phyloP scores from a whole-genome alignment of 2,113 vertebrate species.

The Sula dactylatra region DNA sequence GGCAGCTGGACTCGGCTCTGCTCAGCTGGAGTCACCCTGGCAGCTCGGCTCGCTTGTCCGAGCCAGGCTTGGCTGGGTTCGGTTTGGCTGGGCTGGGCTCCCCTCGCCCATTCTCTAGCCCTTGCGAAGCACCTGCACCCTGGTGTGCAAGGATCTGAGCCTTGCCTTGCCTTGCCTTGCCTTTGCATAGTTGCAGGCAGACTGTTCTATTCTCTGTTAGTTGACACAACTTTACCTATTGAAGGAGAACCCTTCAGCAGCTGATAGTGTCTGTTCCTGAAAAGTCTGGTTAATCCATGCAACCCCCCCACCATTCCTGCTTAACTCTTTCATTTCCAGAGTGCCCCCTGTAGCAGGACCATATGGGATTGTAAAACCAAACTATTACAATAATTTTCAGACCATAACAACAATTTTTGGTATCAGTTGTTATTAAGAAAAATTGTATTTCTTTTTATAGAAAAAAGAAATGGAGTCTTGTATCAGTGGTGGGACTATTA shows the following conservation, averaged over 20 bases:
- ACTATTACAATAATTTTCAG: neutral
- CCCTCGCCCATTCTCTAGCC: neutral
- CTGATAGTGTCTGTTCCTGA: neutral
- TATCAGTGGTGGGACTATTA: neutral
- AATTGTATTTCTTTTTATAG: neutral
- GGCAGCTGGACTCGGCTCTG: neutral
- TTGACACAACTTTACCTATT: neutral
- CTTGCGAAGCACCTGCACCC: rapidly evolving
- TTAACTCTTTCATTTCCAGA: conserved; percentile 18
- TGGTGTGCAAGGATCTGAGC: neutral
- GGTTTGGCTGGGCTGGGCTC: neutral
- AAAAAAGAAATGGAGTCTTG: neutral
- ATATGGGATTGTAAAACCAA: neutral
- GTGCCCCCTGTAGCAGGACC: neutral
- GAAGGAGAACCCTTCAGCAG: neutral
- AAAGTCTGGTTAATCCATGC: neutral
- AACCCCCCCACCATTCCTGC: neutral
- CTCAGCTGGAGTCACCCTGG: neutral
- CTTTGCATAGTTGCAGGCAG: neutral
- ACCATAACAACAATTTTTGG: neutral
- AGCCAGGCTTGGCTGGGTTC: neutral
- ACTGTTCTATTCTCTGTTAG: neutral
- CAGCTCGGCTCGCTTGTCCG: rapidly evolving
- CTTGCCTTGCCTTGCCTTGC: neutral
- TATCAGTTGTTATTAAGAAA: neutral